phyloP scores from a whole-genome alignment of 2,888 invertebrate species.

The Pecten maximus region DNA sequence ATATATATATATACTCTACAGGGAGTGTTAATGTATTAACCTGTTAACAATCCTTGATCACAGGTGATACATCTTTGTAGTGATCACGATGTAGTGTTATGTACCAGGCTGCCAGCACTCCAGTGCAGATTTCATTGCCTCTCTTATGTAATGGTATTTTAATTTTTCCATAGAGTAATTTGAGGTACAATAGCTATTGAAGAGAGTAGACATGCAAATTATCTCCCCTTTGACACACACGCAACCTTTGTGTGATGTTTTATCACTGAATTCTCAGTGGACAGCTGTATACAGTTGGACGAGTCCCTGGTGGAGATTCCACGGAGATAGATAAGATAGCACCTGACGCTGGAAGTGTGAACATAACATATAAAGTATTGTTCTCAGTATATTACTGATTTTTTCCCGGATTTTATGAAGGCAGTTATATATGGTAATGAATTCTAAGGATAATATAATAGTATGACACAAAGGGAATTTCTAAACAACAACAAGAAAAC shows the following conservation, averaged over 20 bases:
- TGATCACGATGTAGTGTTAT: not conserved
- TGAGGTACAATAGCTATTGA: not conserved
- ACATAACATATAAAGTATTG: no score
- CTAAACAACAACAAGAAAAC: no score
- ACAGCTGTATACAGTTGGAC: not conserved
- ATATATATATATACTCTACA: no score
- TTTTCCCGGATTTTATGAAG: no score
- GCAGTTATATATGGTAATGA: no score
- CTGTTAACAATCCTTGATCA: not conserved
- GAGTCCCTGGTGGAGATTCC: not conserved
- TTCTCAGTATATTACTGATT: no score
- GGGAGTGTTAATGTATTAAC: no score
- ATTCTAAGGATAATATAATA: no score
- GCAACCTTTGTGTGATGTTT: not conserved
- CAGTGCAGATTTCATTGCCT: not conserved
- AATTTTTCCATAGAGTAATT: not conserved
- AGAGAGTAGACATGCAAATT: slow-evolving; percentile 7
- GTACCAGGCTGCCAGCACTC: not conserved
- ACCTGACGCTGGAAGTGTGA: no score
- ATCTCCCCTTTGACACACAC: not conserved
- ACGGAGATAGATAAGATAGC: not conserved
- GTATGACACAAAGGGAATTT: no score
- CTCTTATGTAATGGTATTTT: slow-evolving; percentile 14
- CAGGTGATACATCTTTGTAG: not conserved
- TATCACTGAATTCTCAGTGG: not conserved